Conservation (phyloP, 2,888 invertebrate species). For the Harpagoxenus sublaevis region DNA sequence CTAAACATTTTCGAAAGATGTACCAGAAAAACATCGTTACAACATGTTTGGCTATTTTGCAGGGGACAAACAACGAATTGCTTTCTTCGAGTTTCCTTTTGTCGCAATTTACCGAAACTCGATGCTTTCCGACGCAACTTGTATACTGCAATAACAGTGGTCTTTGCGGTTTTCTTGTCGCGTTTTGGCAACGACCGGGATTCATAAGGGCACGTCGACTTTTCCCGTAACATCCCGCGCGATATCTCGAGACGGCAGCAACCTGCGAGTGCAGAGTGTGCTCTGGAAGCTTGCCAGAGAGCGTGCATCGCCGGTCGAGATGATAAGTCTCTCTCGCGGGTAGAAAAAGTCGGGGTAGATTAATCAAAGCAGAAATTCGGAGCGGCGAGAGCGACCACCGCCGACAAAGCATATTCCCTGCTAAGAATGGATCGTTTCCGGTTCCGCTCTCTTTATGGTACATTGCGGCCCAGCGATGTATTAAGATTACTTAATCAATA, state of each 20-base stretch:
- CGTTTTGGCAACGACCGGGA: constrained; percentile 43
- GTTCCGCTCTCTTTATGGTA: constrained; percentile 86
- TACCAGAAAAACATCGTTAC: constrained; percentile 29
- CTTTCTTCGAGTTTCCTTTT: constrained; percentile 29
- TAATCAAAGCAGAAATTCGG: constrained; percentile 86
- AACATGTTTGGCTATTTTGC: constrained; percentile 41
- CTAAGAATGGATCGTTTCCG: constrained; percentile 86
- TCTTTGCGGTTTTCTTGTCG: constrained; percentile 32
- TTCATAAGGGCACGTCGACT: constrained; percentile 35
- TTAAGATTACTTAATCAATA: constrained; percentile 87
- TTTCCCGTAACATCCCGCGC: constrained; percentile 22
- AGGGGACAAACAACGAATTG: constrained; percentile 46
- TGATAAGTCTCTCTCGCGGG: constrained; percentile 75
- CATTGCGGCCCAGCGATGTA: constrained; percentile 86
- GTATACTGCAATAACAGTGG: constrained; percentile 42
- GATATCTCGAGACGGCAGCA: constrained; percentile 57
- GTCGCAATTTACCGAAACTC: constrained; percentile 37
- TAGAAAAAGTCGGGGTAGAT: constrained; percentile 78
- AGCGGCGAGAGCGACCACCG: constrained; percentile 81
- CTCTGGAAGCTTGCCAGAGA: constrained; percentile 71
- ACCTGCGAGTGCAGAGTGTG: constrained; percentile 58
- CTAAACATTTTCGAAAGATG: constrained; percentile 30
- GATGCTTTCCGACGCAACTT: constrained; percentile 45
- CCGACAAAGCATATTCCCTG: constrained; percentile 86
- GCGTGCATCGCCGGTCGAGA: constrained; percentile 72